Base-by-base conservation (phyloP, 2,797 vertebrate genomes). In the Eupleurogrammus muticus region DNA sequence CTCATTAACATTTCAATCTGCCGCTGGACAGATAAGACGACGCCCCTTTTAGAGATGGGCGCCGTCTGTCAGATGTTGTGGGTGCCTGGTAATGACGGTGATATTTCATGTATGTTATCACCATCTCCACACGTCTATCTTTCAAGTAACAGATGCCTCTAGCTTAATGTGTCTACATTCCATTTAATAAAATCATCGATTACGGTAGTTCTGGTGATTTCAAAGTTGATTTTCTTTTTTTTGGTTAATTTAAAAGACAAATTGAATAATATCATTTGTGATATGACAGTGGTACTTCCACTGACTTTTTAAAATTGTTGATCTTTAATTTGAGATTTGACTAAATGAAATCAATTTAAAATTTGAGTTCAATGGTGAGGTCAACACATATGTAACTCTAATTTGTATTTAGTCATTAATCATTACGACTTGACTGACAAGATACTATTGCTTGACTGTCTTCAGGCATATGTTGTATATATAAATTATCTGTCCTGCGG, bases 1-100 rank as follows among this genome's bases (percentile, higher is more conserved):
- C 83, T 90, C 89, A 89, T 93, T 92, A 91, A 90, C 87, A 90
- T 92, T 86, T 90, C 82, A 86, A 70, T 83, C 86, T 84, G 87
- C 80, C 67, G 6, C 69, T 10, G 71, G 46, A 62, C 70, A 88
- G 90, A 93, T 91, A 91, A 89, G 77, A 82, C 80, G 74, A 52
- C 70, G 58, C 56, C 57, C 81, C 79, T 82, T 83, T 79, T 72
- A n/a, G 79, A 77, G 85, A 87, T 56, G 70, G 77, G 34, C n/a
- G 9, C 77, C 52, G 53, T 83, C 85, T 78, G 85, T 90, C 87
- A 88, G 85, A 69, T 74, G 81, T 73, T 23, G 28, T 6, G 74
- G 75, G 58, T 63, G 78, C 65, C 73, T 73, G 64, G 50, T 87
- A 90, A 91, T 80, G 86, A 86, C 19, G 81, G 81, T 59, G 69